Base-by-base conservation (phyloP, 2,113 vertebrate genomes). In the Vombatus ursinus region DNA sequence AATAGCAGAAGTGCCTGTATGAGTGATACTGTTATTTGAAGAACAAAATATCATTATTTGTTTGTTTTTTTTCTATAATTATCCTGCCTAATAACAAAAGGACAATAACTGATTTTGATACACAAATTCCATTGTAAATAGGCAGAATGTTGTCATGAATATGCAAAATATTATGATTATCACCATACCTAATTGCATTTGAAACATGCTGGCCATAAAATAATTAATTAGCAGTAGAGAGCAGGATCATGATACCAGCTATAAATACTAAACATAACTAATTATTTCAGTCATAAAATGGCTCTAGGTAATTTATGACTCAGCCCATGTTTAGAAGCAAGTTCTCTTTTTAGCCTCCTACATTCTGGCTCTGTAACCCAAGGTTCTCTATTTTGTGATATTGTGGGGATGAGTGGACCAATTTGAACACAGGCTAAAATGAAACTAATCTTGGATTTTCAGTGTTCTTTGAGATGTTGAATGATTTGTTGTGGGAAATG, bases 281-380 rank as follows among this genome's bases (percentile, higher is more conserved):
- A 98, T 98, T 98, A 98, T 98, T 98, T 98, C 97, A 98, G 1
- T 94, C 96, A 98, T 98, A 97, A 98, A 98, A 96, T 96, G 57
- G 84, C 61, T 52, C 37, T 98, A 98, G 98, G 91, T 97, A 97
- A 97, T 98, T 97, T 98, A 97, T 98, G 98, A 98, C 97, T 95
- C 97, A 94, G 9, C 90, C 53, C 90, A 3, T 84, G 51, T 92
- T 84, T 49, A 93, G n/a, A 95, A 93, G 97, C 92, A 92, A 90
- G 22, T 95, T 96, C 97, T 68, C 91, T 84, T 26, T 37, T 10
- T 0, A 0, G 50, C 3, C 31, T 95, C 95, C 50, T 31, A 0
- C 14, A 50, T 44, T 47, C 91, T 97, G 96, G 89, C 94, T 92
- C 10, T 96, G 52, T 96, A 94, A 97, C 95, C 89, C 52, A 28